Percentiles rank a stretch among this genome's conserved stretches.
Evolutionary conservation across 2,888 invertebrate species (phyloP).

Genomic region (Harpalus rubripes): DNA sequence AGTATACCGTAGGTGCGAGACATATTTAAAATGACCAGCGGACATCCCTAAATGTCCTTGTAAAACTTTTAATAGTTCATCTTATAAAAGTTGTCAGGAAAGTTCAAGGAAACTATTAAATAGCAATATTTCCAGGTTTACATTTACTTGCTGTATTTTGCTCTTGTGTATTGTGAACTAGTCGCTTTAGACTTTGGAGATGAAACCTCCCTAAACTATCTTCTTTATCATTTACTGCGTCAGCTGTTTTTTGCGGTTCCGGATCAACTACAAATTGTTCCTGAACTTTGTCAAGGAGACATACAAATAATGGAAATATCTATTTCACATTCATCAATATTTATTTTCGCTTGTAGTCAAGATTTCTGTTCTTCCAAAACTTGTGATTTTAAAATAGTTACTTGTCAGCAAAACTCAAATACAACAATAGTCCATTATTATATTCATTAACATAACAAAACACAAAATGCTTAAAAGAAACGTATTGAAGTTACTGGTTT

Average conservation of each 20-base stretch:
- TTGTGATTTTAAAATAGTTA: neutral
- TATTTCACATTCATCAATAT: constrained; percentile 6
- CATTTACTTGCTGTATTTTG: constrained; percentile 51
- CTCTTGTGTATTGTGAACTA: constrained; percentile 54
- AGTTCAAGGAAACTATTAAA: constrained; percentile 43
- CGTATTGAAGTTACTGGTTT: too few relatives aligned
- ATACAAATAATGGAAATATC: constrained; percentile 9
- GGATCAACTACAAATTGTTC: constrained; percentile 24
- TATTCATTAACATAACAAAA: too few relatives aligned
- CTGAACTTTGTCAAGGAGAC: constrained; percentile 3
- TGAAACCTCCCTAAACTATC: constrained; percentile 31
- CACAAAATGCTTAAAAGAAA: too few relatives aligned
- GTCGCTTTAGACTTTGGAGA: constrained; percentile 32
- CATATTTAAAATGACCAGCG: constrained; percentile 15
- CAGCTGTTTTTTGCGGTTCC: constrained; percentile 19
- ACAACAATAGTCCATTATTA: too few relatives aligned
- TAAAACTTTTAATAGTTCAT: constrained; percentile 38
- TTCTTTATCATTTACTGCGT: constrained; percentile 23
- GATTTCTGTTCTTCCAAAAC: neutral
- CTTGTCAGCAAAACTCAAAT: too few relatives aligned
- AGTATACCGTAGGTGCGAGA: neutral
- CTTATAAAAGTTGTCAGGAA: constrained; percentile 51
- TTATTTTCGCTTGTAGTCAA: neutral
- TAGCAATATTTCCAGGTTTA: constrained; percentile 59
- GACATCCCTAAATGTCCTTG: constrained; percentile 17